These are phyloP conservation scores for Catagonus wagneri DNA, from an alignment of 2,113 vertebrate genomes.

Conservation along the genomic window DNA sequence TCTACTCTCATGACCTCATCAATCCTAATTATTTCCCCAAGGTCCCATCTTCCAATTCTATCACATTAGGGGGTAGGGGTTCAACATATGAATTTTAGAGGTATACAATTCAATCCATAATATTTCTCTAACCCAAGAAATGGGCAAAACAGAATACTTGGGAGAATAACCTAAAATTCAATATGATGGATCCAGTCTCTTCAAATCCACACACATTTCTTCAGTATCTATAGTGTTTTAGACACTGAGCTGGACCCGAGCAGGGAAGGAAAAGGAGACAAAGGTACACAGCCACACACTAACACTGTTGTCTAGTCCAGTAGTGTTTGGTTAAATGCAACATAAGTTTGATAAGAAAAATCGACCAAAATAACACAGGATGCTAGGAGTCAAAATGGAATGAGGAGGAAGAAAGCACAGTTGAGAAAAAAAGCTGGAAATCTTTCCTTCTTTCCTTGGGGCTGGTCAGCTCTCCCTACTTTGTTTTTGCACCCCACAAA, in stretches of 20 bases:
- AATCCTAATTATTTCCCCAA: neutral
- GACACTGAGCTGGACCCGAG: neutral
- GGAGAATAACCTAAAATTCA: neutral
- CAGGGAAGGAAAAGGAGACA: neutral
- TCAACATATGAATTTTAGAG: neutral
- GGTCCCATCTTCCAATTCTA: neutral
- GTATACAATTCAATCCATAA: neutral
- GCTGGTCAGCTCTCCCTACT: neutral
- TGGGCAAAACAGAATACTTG: neutral
- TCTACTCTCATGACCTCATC: neutral
- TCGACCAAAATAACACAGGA: too few relatives aligned
- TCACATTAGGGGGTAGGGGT: fast-evolving
- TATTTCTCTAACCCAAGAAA: neutral
- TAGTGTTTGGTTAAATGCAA: neutral
- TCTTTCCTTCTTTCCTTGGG: neutral
- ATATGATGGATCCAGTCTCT: neutral
- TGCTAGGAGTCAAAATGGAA: neutral
- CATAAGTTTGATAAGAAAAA: neutral
- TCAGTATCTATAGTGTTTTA: neutral
- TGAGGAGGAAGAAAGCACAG: neutral
- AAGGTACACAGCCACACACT: fast-evolving
- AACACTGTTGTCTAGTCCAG: neutral
- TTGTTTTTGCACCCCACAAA: neutral
- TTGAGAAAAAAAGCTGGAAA: neutral
- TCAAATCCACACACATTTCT: neutral